Evolutionary conservation across 2,888 invertebrate species (phyloP), one percentile per base, ranked within the genome.

Genomic region (Entomobrya proxima): DNA sequence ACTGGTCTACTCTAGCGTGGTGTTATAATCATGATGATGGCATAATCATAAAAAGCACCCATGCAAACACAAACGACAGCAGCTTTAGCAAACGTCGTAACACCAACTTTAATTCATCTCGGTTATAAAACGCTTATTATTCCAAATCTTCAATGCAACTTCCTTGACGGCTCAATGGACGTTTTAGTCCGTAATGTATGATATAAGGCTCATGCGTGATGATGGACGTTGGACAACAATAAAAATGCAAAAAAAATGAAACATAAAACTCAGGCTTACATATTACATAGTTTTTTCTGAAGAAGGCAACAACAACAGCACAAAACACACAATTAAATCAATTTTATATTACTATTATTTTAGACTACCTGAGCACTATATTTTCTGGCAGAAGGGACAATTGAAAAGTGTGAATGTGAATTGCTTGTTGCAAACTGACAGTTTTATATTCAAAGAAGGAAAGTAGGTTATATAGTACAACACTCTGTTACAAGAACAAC

Each of bases 81-180:
- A 61, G 5, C 27, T 3, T n/a, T 47, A 13, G n/a, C 9, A 35
- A 27, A 35, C 21, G 15, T 21, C 27, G 40, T 24, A 47, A 2
- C 13, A n/a, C 47, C 15, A 13, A 47, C 6, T 11, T 3, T 47
- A 15, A 47, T 2, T 44, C 69, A 13, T 69, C 64, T 18, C 44
- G 69, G 40, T 24, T n/a, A 44, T 50, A 74, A 74, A 74, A 52
- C 30, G 30, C 47, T 18, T 24, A 30, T 30, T n/a, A n/a, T n/a
- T n/a, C n/a, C n/a, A n/a, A 72, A 72, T 72, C 72, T 47, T 72
- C 72, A 74, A 50, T 74, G 74, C 44, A 72, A 74, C 50, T 74
- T 74, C 74, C 74, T 47, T 74, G 74, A 74, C 74, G 74, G 74
- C 32, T 74, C 50, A 74, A 74, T 74, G 50, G 74, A 50, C 74